These are phyloP conservation scores for Chionis minor DNA, from an alignment of 2,113 vertebrate species.

Conservation along the genomic window DNA sequence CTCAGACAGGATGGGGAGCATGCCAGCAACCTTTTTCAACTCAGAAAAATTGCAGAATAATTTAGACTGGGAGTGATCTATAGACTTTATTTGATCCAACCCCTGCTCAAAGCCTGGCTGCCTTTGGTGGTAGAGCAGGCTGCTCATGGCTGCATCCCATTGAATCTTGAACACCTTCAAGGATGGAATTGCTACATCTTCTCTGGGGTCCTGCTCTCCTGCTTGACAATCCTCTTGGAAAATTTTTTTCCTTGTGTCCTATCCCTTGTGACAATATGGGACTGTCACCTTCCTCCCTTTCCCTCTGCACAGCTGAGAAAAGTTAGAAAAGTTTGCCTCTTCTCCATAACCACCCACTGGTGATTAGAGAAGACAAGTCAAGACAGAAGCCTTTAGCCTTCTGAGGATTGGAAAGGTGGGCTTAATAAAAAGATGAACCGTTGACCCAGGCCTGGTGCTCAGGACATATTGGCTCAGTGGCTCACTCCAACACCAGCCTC, in stretches of 20 bases:
- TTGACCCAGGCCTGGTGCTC: not conserved
- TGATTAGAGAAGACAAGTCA: not conserved
- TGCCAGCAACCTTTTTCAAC: not conserved
- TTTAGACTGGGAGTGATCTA: not conserved
- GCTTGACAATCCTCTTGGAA: not conserved
- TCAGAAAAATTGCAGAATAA: not conserved
- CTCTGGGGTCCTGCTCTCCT: not conserved
- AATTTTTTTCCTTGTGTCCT: not conserved
- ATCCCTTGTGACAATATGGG: not conserved
- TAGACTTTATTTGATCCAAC: not conserved
- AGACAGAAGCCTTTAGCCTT: not conserved
- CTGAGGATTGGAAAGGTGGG: not conserved
- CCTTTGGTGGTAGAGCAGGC: not conserved
- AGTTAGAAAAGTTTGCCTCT: not conserved
- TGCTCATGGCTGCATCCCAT: not conserved
- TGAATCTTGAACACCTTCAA: not conserved
- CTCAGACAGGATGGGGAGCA: not conserved
- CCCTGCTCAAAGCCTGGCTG: not conserved
- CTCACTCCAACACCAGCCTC: not conserved
- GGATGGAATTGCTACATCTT: not conserved
- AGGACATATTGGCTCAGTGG: not conserved
- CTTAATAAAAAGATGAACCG: not conserved
- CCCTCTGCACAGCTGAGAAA: not conserved
- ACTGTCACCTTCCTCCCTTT: not conserved
- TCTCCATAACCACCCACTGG: not conserved